Evolutionary conservation across 2,797 vertebrate species (phyloP), one percentile per base, ranked within the genome.

Genomic region (Pristis pectinata): DNA sequence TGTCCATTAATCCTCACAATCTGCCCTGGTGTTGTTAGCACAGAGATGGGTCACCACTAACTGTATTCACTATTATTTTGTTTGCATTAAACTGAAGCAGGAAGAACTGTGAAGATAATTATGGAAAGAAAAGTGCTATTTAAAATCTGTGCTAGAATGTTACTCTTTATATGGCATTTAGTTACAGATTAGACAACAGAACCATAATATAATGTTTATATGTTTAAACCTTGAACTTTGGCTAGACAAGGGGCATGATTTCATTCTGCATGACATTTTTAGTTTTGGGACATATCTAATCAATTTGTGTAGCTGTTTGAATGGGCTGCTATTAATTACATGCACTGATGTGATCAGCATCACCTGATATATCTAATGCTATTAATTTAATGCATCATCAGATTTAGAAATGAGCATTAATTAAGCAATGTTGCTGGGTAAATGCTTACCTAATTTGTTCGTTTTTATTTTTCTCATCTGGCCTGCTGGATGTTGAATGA

Each of bases 381-480:
- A 76, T 94, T 94, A 74, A 94, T 76, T 94, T 94, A 76, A 53
- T 76, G 92, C 70, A 76, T 94, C 44, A 56, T 44, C 92, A 53
- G 70, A 76, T 72, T 93, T 44, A 93, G n/a, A 70, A 70, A 72
- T 94, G 44, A 76, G 30, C 72, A 30, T 53, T 94, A 94, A 76
- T 76, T 74, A 70, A 6, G 49, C 44, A 56, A 19, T 76, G 70
- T 70, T 22, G 0, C 41, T 93, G 93, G 22, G 64, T 49, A 93
- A 93, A 44, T 4, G 37, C 49, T 94, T 34, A 53, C 44, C 67
- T 44, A 76, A 53, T 49, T 76, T 76, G 67, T 49, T 94, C 70
- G 34, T 7, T 72, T 94, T 19, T 44, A 9, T 53, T 76, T 53
- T 94, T 72, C 37, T 76, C 70, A 49, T 49, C 27, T 34, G 92